Evolutionary conservation across 2,888 invertebrate species (phyloP).

Genomic region (Eulithis prunata): DNA sequence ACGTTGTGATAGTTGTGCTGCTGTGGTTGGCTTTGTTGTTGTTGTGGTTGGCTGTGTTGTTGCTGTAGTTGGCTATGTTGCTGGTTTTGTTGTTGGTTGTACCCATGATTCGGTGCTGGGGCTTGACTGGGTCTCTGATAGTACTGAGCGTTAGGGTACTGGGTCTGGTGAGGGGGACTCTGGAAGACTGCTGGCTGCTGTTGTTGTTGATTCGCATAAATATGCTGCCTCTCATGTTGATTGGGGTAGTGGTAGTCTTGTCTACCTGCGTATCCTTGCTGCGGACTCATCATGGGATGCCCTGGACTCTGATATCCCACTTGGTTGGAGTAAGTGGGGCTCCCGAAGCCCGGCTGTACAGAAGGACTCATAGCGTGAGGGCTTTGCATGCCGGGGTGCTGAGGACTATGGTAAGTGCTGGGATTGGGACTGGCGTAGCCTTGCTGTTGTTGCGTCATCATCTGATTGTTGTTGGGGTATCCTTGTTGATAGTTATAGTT

Average conservation of each 20-base stretch:
- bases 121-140: constrained; percentile 70
- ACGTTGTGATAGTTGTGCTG: constrained; percentile 58
- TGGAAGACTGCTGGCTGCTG: constrained; percentile 63
- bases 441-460: constrained; percentile 66
- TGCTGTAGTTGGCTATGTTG: constrained; percentile 62
- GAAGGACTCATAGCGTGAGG: constrained; percentile 69
- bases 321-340: constrained; percentile 73
- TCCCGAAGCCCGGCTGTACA: constrained; percentile 73
- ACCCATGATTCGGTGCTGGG: constrained; percentile 57
- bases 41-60: constrained; percentile 51
- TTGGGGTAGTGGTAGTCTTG: constrained; percentile 72
- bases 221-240: constrained; percentile 68
- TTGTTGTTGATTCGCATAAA: constrained; percentile 57
- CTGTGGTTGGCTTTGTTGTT: constrained; percentile 60
- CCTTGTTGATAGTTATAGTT: constrained; percentile 73
- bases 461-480: constrained; percentile 64
- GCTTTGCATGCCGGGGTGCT: constrained; percentile 73
- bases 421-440: constrained; percentile 71
- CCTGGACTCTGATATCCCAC: constrained; percentile 74
- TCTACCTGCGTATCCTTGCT: constrained; percentile 64
- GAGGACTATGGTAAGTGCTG: constrained; percentile 72
- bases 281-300: constrained; percentile 76
- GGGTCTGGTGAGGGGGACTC: constrained; percentile 75
- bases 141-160: constrained; percentile 73
- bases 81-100: constrained; percentile 65